phyloP scores from a whole-genome alignment of 2,113 vertebrate genomes.

The Microtus montanus region DNA sequence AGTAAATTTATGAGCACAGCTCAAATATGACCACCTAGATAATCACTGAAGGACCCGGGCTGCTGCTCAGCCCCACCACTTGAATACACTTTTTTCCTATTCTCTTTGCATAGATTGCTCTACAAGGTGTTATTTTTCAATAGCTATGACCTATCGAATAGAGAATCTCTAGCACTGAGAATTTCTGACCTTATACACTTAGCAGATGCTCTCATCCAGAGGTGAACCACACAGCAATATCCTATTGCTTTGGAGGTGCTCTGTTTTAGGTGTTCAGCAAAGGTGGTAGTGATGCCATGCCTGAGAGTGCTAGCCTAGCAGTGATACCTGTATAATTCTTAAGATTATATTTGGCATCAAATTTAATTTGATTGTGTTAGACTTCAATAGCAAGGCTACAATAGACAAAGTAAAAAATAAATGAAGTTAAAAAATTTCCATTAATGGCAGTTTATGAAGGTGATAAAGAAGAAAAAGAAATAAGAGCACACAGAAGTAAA shows the following conservation, averaged over 20 bases:
- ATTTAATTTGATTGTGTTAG: not conserved
- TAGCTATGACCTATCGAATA: not conserved
- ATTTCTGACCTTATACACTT: not conserved
- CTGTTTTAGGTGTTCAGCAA: not conserved
- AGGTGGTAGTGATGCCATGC: not conserved
- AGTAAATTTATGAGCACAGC: conserved; percentile 20
- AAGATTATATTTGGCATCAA: conserved; percentile 38
- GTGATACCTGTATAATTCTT: conserved; percentile 38
- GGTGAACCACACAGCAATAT: not conserved
- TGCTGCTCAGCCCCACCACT: not conserved
- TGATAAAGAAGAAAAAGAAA: conserved; percentile 26
- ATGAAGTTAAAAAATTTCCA: not conserved
- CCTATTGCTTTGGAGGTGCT: not conserved
- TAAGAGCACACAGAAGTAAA: conserved; percentile 35
- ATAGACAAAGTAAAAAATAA: not conserved
- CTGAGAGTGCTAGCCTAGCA: not conserved
- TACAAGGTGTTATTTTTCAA: not conserved
- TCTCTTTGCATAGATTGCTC: not conserved
- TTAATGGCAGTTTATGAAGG: not conserved
- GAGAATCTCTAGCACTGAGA: not conserved
- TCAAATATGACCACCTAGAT: conserved; percentile 11
- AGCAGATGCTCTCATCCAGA: not conserved
- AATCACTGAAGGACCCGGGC: not conserved
- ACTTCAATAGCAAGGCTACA: not conserved
- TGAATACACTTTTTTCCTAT: not conserved